A percentile compares a stretch with the other conserved stretches of the same genome.
phyloP scores from a whole-genome alignment of 2,888 invertebrate species.

The Camptogramma bilineatum region DNA sequence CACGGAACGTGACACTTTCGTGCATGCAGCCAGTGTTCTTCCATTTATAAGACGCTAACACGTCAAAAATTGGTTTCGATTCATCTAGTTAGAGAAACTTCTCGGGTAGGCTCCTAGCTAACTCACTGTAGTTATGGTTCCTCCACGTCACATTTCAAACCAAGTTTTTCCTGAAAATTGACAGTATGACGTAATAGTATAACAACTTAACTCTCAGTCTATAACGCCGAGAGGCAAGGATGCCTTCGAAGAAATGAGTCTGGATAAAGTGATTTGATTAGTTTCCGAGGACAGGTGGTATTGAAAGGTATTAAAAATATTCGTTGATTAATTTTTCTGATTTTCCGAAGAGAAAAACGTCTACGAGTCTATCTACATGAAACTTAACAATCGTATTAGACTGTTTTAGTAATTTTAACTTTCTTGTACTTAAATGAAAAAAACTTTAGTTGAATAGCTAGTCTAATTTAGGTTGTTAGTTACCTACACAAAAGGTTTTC shows the following conservation, averaged over 20 bases:
- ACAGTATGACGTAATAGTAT: constrained; percentile 4
- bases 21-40: too few species aligned
- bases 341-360: constrained; percentile 6
- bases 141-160: background rate
- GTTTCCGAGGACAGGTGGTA: constrained; percentile 31
- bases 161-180: background rate
- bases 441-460: background rate
- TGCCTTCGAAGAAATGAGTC: constrained; percentile 17
- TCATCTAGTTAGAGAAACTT: too few species aligned
- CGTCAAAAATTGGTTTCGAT: too few species aligned
- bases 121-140: too few species aligned
- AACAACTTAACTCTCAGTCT: constrained; percentile 9
- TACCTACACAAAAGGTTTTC: too few species aligned
- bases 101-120: too few species aligned
- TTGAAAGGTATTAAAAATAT: too few species aligned
- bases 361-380: background rate
- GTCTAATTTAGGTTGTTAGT: too few species aligned
- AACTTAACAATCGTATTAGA: background rate
- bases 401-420: too few species aligned
- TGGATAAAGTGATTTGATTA: constrained; percentile 34
- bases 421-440: background rate
- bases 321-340: constrained; percentile 29
- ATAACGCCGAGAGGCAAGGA: constrained; percentile 17
- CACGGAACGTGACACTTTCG: too few species aligned
- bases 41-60: too few species aligned